A percentile compares a stretch with the other conserved stretches of the same genome.
phyloP scores from a whole-genome alignment of 1,140 invertebrate genomes.

The Sitophilus oryzae region DNA sequence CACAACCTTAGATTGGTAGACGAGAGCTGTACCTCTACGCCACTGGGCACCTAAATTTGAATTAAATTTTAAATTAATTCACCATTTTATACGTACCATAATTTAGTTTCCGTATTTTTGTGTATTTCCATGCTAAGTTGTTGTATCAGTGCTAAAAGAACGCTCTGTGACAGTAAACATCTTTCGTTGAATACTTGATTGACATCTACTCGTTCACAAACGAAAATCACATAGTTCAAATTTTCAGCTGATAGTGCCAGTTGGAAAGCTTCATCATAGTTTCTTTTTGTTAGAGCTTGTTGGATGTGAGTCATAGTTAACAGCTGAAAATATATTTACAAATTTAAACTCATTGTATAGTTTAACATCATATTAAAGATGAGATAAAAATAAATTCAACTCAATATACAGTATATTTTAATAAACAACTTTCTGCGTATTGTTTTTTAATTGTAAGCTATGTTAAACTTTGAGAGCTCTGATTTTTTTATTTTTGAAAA shows the following conservation, averaged over 20 bases:
- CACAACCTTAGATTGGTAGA: too few species aligned
- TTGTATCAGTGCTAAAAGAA: slow-evolving; percentile 85
- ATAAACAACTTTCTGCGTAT: too few species aligned
- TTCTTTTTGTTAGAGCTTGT: slow-evolving; percentile 64
- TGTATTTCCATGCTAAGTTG: slow-evolving; percentile 84
- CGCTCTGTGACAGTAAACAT: slow-evolving; percentile 73
- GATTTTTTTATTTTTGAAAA: too few species aligned
- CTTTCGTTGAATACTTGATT: slow-evolving; percentile 65
- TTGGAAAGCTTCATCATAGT: slow-evolving; percentile 82
- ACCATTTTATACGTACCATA: slow-evolving; percentile 58
- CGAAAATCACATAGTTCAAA: slow-evolving; percentile 73
- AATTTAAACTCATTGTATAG: too few species aligned
- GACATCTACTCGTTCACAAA: slow-evolving; percentile 76
- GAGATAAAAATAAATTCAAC: too few species aligned
- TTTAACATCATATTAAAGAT: too few species aligned
- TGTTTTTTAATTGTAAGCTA: too few species aligned
- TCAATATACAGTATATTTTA: too few species aligned
- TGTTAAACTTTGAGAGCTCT: too few species aligned
- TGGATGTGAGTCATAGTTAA: slow-evolving; percentile 63
- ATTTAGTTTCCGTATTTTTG: slow-evolving; percentile 79
- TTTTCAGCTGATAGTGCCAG: slow-evolving; percentile 82
- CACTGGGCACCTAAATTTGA: too few species aligned
- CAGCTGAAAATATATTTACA: slow-evolving; percentile 22
- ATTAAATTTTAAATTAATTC: background rate
- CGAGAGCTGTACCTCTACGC: too few species aligned